Evolutionary conservation across 2,113 vertebrate species (phyloP).

Genomic region (Cyprinodon brontotheroides): DNA sequence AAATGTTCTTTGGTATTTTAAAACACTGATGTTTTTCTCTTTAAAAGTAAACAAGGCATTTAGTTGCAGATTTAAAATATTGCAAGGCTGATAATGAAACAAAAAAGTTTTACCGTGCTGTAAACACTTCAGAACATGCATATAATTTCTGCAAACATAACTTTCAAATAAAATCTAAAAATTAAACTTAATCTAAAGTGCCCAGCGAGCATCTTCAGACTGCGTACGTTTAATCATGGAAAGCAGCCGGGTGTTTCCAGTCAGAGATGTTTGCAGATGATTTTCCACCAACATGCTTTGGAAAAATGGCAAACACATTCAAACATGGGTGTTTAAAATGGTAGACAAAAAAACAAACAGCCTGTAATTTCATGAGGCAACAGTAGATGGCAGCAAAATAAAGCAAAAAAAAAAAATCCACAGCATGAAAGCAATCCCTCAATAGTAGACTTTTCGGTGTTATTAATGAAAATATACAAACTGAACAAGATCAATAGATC

Average conservation of each 20-base stretch:
- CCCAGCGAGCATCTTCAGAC: constrained; percentile 36
- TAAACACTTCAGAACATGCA: constrained; percentile 37
- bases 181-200: constrained; percentile 37
- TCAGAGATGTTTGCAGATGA: constrained; percentile 46
- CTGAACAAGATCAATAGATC: background rate
- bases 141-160: background rate
- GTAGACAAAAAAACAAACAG: background rate
- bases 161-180: constrained; percentile 10
- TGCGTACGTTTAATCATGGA: constrained; percentile 6
- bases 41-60: constrained; percentile 27
- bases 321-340: background rate
- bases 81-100: constrained; percentile 16
- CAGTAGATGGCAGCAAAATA: constrained; percentile 72
- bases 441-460: constrained; percentile 21
- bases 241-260: constrained; percentile 30
- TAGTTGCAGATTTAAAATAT: constrained; percentile 10
- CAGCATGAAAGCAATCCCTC: constrained; percentile 1
- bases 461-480: background rate
- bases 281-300: constrained; percentile 29
- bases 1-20: constrained; percentile 41
- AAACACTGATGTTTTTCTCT: constrained; percentile 23
- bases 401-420: constrained; percentile 49
- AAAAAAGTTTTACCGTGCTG: constrained; percentile 13
- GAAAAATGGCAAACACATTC: constrained; percentile 35
- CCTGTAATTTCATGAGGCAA: constrained; percentile 27